Conservation (phyloP, 2,797 vertebrate genomes). For the Aphelocoma californica region DNA sequence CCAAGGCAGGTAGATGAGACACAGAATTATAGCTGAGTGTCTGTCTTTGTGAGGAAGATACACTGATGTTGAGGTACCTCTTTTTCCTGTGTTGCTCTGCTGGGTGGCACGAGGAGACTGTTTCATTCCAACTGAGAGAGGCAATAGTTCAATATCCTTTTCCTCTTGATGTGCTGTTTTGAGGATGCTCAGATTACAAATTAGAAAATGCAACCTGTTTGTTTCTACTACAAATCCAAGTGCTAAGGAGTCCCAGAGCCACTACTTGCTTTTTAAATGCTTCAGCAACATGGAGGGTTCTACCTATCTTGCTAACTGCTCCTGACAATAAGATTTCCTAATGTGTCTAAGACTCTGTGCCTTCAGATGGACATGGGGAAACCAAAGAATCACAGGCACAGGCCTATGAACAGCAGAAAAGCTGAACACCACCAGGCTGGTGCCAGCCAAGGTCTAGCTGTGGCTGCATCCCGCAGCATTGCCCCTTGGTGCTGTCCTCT, state of each 20-base stretch:
- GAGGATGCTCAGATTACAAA: not conserved
- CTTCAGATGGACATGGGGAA: not conserved
- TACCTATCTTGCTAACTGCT: not conserved
- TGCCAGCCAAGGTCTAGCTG: not conserved
- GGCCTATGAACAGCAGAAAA: not conserved
- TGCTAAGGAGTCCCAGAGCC: not conserved
- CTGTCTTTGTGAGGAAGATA: not conserved
- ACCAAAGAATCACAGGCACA: not conserved
- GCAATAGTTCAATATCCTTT: not conserved
- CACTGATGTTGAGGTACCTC: not conserved
- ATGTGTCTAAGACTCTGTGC: not conserved
- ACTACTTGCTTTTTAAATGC: not conserved
- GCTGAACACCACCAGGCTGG: not conserved
- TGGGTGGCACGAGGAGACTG: not conserved
- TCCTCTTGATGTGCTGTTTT: not conserved
- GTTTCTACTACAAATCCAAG: not conserved
- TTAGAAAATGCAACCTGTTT: not conserved
- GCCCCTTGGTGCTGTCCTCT: not conserved
- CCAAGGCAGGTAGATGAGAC: accelerated
- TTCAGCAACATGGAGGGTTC: not conserved
- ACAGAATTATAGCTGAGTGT: accelerated
- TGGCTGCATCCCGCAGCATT: not conserved
- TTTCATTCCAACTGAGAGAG: not conserved
- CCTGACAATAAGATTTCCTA: not conserved
- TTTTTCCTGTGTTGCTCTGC: not conserved